Evolutionary conservation across 2,888 invertebrate genomes (phyloP), one percentile per base, ranked within the genome.

Genomic region (Chalcis sispes): DNA sequence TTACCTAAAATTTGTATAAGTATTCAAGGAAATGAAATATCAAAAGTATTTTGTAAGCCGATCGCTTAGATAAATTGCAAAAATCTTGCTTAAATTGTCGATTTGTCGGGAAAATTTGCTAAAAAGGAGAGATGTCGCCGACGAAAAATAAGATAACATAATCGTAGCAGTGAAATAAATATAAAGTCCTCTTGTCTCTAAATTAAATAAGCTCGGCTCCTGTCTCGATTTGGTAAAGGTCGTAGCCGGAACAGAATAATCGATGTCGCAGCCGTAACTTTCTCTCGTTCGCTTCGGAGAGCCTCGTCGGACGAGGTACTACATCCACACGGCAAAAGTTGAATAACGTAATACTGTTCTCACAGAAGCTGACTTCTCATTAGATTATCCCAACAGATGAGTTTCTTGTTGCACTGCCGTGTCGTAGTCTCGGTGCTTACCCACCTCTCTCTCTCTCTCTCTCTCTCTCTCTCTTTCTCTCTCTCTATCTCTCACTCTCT

Each of bases 361-460:
- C 40, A 4, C n/a, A 23, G 29, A 52, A 3, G 18, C n/a, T 48
- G 40, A 64, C 27, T 62, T 62, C 56, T 67, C 56, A 67, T 76
- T 72, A 67, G 61, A 72, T 72, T 67, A 66, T 48, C 65, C 59
- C 10, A 50, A 62, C 46, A 23, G 40, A 52, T 5, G 32, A 29
- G n/a, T 1, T 25, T 20, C 20, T 3, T 20, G 7, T 2, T 2
- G 46, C 5, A 20, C 18, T 2, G 2, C 10, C 50, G 2, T 50
- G 2, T 20, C 50, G 3, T 50, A 18, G 5, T 50, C 50, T 50
- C 50, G 50, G 52, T 29, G 18, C 62, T 40, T 61, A 3, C 13
- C 40, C 4, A 42, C 13, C n/a, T 15, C 1, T 20, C n/a, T 40
- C 25, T 40, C 25, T 54, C 18, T 29, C 20, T 29, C 50, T 36